Base-by-base conservation (phyloP, 2,113 vertebrate species). In the Pogona vitticeps region DNA sequence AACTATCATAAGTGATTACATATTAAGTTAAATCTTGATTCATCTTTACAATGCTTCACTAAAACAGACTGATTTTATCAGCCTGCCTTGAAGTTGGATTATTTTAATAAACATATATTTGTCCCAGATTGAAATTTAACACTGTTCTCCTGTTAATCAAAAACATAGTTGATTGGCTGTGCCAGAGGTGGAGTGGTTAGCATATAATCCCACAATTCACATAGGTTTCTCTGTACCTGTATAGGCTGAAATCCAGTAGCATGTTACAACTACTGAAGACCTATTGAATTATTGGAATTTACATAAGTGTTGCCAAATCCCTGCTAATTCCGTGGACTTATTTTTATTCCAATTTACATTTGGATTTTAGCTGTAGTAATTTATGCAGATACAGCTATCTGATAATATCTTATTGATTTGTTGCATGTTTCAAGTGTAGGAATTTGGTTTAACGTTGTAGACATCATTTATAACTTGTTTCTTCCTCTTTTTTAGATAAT, bases 401-500 rank as follows among this genome's bases (percentile, higher is more conserved):
- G 65, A 2, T 33, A 82, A 9, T 68, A 85, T 36, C 12, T 8
- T 15, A 12, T 13, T 40, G 9, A 8, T 13, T 76, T 87, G n/a
- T 12, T 33, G 10, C 46, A 52, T 52, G 21, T 28, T 90, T 84
- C 93, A 76, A 91, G 92, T 91, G 81, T 91, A 90, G 86, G 75
- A 86, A 87, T 92, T 92, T 77, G 61, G 6, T 89, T 73, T 76
- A 92, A 93, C 83, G 83, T 88, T 95, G 91, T 88, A 81, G 89
- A 87, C 88, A 38, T 89, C 87, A 83, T 5, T 0, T 82, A 38
- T 93, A 91, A 87, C 88, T 91, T 93, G 80, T 78, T 86, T 92
- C 89, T 94, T 90, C 87, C 94, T 93, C 94, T 88, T 91, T 96
- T 94, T 94, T 95, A 99, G 99, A 96, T 99, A 93, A 99, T 99